Percentiles rank a stretch among this genome's conserved stretches.
phyloP scores from a whole-genome alignment of 1,140 invertebrate species.

The Drosophila ogumai region DNA sequence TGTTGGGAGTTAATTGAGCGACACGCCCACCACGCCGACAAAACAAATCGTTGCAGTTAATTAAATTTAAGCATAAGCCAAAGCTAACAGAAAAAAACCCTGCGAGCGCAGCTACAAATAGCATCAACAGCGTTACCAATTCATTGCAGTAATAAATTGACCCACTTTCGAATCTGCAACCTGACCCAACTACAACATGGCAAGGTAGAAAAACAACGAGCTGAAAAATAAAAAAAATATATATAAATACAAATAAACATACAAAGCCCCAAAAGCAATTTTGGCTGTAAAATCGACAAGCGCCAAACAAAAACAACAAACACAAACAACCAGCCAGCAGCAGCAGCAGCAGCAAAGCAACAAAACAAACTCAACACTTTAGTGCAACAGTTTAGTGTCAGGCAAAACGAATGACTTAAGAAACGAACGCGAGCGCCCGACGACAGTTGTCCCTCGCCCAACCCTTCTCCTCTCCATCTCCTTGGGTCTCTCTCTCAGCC shows the following conservation, averaged over 20 bases:
- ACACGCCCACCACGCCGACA: slow-evolving; percentile 32
- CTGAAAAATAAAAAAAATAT: slow-evolving; percentile 14
- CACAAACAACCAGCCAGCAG: slow-evolving; percentile 29
- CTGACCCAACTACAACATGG: slow-evolving; percentile 79
- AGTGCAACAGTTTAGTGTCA: slow-evolving; percentile 81
- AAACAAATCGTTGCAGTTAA: slow-evolving; percentile 57
- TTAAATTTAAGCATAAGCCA: slow-evolving; percentile 62
- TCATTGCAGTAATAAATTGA: slow-evolving; percentile 82
- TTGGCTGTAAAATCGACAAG: slow-evolving; percentile 73
- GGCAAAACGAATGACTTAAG: slow-evolving; percentile 80
- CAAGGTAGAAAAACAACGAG: slow-evolving; percentile 57
- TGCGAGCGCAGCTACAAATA: slow-evolving; percentile 40
- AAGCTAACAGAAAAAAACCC: slow-evolving; percentile 15
- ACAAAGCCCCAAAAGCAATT: slow-evolving; percentile 70
- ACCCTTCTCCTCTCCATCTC: neutral
- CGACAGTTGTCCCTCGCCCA: slow-evolving; percentile 53
- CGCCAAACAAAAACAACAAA: slow-evolving; percentile 68
- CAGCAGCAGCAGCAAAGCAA: slow-evolving; percentile 33
- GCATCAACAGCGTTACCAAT: slow-evolving; percentile 58
- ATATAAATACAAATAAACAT: slow-evolving; percentile 19
- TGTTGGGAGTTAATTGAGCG: slow-evolving; percentile 58
- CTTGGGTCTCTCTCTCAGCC: neutral
- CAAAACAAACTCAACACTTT: slow-evolving; percentile 73
- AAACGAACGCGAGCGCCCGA: slow-evolving; percentile 72
- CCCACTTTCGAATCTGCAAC: slow-evolving; percentile 83